Base-by-base conservation (phyloP, 2,888 invertebrate genomes). In the Tethea ocularis region DNA sequence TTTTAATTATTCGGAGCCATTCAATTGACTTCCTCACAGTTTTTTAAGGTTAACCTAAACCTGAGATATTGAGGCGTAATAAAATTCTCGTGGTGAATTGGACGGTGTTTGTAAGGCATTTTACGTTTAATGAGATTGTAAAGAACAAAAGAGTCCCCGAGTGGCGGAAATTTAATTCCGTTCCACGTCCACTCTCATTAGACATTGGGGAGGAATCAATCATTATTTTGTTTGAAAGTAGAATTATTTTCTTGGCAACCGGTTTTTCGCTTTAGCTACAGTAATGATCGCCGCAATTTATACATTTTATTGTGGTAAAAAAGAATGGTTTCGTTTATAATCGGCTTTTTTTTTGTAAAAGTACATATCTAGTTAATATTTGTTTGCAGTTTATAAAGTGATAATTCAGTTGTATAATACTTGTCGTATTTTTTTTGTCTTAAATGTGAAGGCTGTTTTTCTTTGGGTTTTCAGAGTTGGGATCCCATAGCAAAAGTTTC, bases 121-220 rank as follows among this genome's bases (percentile, higher is more conserved):
- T 83, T 73, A 75, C 76, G 75, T 76, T 80, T 84, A 86, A 85
- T 84, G 82, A 84, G 84, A 86, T 87, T 87, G 83, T 84, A 77
- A 80, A 79, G 84, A 86, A 86, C 86, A 88, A 87, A 87, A 80
- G 84, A 84, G 77, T 74, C 73, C 69, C 74, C 57, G 73, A 79
- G 79, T 77, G 78, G 74, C 79, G 82, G 80, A 82, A 81, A 86
- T 87, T 87, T 83, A 81, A 86, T 83, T 82, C 68, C 68, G 72
- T 68, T 74, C 65, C 71, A 74, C 74, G 80, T 83, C 79, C 82
- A 79, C 75, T 79, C 78, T 80, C 78, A 80, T 85, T 83, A 84
- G 77, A 72, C 65, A 70, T 74, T 75, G 74, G 72, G 72, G 76
- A 71, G 74, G 70, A 77, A 79, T 82, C 80, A 81, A 85, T 84